Percentiles rank a stretch among this genome's conserved stretches.
phyloP scores from a whole-genome alignment of 2,888 invertebrate genomes.

The Eupithecia subumbrata region DNA sequence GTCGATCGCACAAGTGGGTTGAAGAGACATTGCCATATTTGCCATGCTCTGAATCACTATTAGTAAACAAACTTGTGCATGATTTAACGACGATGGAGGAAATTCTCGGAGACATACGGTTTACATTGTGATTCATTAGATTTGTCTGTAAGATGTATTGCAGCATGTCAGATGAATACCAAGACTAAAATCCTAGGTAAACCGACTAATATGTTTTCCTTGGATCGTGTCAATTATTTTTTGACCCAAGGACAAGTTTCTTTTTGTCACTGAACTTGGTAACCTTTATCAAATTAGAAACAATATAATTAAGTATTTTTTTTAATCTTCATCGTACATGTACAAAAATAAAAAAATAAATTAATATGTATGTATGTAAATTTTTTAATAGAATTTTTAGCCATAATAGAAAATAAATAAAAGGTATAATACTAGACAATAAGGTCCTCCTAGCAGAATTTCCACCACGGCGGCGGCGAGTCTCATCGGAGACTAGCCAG shows the following conservation, averaged over 20 bases:
- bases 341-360: no score
- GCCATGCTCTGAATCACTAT: constrained; percentile 63
- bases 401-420: not conserved
- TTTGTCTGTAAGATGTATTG: constrained; percentile 16
- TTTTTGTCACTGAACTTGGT: not conserved
- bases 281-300: not conserved
- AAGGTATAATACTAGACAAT: not conserved
- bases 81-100: constrained; percentile 27
- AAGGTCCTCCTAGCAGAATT: no score
- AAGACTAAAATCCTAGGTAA: not conserved
- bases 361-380: not conserved
- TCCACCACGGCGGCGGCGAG: no score
- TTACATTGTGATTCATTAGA: constrained; percentile 29
- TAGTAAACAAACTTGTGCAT: constrained; percentile 46
- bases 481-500: no score
- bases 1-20: constrained; percentile 60
- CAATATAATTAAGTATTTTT: not conserved
- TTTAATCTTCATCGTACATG: not conserved
- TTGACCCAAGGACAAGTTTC: not conserved
- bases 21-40: constrained; percentile 57
- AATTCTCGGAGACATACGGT: constrained; percentile 30
- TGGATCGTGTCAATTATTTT: not conserved
- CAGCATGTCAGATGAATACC: not conserved
- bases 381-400: not conserved
- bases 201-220: not conserved